Conservation (phyloP, 2,113 vertebrate genomes). For the Forbesichthys papilliferus region DNA sequence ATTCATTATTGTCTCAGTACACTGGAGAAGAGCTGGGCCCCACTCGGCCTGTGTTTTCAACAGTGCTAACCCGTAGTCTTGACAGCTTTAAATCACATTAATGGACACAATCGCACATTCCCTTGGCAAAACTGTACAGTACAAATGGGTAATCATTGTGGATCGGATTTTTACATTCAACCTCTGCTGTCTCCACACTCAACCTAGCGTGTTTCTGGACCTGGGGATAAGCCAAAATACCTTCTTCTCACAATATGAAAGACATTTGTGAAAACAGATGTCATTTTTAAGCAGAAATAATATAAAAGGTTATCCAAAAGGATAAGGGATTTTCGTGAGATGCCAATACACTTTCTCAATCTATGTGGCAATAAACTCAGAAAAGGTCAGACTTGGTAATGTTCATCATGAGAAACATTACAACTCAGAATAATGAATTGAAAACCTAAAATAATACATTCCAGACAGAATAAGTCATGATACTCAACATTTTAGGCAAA, state of each 20-base stretch:
- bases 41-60: conserved; percentile 50
- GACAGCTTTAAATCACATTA: conserved; percentile 65
- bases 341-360: conserved; percentile 33
- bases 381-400: conserved; percentile 26
- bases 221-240: conserved; percentile 42
- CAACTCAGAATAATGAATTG: conserved; percentile 18
- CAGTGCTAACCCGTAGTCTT: conserved; percentile 44
- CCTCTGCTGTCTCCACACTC: conserved; percentile 9
- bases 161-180: conserved; percentile 56
- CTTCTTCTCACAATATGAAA: conserved; percentile 58
- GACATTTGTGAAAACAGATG: conserved; percentile 45
- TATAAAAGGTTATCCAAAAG: conserved; percentile 36
- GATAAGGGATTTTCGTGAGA: conserved; percentile 32
- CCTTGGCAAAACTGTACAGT: conserved; percentile 37
- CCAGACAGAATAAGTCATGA: conserved; percentile 17
- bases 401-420: conserved; percentile 19
- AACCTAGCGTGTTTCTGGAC: no score
- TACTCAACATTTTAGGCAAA: conserved; percentile 27
- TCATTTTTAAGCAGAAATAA: conserved; percentile 38
- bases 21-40: conserved; percentile 25
- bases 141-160: conserved; percentile 37
- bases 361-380: conserved; percentile 27
- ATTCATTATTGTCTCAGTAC: conserved; percentile 53
- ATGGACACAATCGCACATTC: conserved; percentile 54
- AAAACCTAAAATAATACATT: not conserved